Evolutionary conservation across 1,140 invertebrate species (phyloP).

Genomic region (Cyphomyrmex costatus): DNA sequence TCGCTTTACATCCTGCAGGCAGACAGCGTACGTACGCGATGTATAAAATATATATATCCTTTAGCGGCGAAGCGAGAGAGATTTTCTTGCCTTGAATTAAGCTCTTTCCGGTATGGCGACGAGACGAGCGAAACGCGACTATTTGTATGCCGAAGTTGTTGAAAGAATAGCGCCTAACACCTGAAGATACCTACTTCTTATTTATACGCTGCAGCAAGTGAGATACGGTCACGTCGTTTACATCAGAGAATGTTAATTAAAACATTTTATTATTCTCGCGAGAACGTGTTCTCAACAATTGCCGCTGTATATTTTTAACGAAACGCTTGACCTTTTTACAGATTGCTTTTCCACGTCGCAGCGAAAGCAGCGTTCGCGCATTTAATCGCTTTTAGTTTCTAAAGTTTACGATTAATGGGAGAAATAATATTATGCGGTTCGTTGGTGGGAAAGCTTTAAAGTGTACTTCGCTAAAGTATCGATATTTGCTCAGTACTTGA

Average conservation of each 20-base stretch:
- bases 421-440: constrained; percentile 17
- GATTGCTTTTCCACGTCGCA: not conserved
- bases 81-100: constrained; percentile 40
- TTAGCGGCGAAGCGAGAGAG: not conserved
- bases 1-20: constrained; percentile 56
- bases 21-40: constrained; percentile 2
- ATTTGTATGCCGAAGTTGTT: constrained; percentile 13
- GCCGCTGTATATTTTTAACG: constrained; percentile 29
- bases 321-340: constrained; percentile 44
- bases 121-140: not conserved
- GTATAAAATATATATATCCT: constrained; percentile 42
- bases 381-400: constrained; percentile 33
- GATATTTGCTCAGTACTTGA: not conserved
- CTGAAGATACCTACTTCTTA: not conserved
- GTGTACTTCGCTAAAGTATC: not conserved
- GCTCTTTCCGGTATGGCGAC: not conserved
- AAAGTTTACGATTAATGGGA: constrained; percentile 32
- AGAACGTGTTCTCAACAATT: constrained; percentile 22
- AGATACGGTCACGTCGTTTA: constrained; percentile 2
- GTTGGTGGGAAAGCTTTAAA: not conserved
- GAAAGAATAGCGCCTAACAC: not conserved
- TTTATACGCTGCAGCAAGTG: not conserved
- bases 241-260: constrained; percentile 49
- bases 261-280: constrained; percentile 28
- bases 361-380: not conserved